Evolutionary conservation across 1,140 invertebrate genomes (phyloP).

Genomic region (Pogonus chalceus): DNA sequence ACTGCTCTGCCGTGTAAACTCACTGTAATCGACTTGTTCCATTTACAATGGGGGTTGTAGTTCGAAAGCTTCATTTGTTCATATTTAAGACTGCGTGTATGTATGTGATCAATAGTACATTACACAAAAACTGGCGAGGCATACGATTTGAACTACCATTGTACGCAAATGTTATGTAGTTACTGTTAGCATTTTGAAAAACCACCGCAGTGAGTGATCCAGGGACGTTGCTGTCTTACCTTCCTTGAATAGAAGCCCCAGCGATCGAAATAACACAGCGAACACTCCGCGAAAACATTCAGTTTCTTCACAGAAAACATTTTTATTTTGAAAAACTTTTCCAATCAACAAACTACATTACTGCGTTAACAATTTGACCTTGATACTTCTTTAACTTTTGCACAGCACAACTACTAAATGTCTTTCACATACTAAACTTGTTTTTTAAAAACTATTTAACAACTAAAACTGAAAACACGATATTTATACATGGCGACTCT

Average conservation of each 20-base stretch:
- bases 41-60: not conserved
- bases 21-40: not conserved
- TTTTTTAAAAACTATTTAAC: conserved; percentile 1
- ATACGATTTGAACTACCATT: not conserved
- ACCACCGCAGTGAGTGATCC: not conserved
- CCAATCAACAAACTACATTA: conserved; percentile 3
- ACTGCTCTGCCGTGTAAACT: no score
- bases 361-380: not conserved
- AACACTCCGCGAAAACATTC: conserved; percentile 25
- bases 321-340: conserved; percentile 13
- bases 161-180: not conserved
- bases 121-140: not conserved
- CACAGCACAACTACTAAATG: conserved; percentile 5
- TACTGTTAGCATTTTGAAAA: not conserved
- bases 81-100: not conserved
- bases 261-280: conserved; percentile 9
- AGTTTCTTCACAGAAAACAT: conserved; percentile 24
- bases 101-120: conserved; percentile 1
- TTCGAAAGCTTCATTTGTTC: not conserved
- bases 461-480: conserved; percentile 5
- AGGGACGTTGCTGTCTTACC: conserved; percentile 22
- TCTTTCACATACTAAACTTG: conserved; percentile 6
- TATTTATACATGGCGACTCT: conserved; percentile 2
- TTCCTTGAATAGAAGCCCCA: conserved; percentile 1
- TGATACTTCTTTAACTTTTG: not conserved